Evolutionary conservation across 2,113 vertebrate species (phyloP).

Genomic region (Sylvilagus bachmani): DNA sequence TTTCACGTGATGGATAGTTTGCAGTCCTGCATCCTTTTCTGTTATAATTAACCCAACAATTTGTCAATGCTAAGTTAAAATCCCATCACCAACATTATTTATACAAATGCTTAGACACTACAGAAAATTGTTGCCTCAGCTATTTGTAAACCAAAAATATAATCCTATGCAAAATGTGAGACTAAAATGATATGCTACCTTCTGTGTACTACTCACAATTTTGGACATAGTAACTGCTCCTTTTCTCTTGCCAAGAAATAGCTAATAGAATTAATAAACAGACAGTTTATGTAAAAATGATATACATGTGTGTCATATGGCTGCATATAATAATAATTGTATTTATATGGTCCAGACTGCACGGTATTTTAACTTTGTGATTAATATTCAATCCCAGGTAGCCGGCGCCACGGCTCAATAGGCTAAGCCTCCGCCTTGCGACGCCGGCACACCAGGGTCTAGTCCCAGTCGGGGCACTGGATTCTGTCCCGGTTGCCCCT

Average conservation of each 20-base stretch:
- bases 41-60: neutral
- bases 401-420: too few relatives aligned
- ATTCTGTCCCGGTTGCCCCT: too few relatives aligned
- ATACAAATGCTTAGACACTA: neutral
- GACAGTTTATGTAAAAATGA: neutral
- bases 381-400: neutral
- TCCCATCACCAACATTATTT: neutral
- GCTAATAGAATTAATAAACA: neutral
- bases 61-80: neutral
- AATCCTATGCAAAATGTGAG: neutral
- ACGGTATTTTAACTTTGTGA: neutral
- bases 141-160: neutral
- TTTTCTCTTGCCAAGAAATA: neutral
- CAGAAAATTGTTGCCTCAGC: neutral
- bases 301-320: neutral
- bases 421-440: too few relatives aligned
- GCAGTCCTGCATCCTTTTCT: neutral
- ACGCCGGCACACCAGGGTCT: too few relatives aligned
- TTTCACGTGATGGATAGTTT: neutral
- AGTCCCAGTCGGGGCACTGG: too few relatives aligned
- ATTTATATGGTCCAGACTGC: neutral
- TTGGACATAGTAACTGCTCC: neutral
- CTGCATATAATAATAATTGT: neutral
- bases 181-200: neutral
- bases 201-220: neutral